Base-by-base conservation (phyloP, 1,140 invertebrate species). In the Gryon sp. region DNA sequence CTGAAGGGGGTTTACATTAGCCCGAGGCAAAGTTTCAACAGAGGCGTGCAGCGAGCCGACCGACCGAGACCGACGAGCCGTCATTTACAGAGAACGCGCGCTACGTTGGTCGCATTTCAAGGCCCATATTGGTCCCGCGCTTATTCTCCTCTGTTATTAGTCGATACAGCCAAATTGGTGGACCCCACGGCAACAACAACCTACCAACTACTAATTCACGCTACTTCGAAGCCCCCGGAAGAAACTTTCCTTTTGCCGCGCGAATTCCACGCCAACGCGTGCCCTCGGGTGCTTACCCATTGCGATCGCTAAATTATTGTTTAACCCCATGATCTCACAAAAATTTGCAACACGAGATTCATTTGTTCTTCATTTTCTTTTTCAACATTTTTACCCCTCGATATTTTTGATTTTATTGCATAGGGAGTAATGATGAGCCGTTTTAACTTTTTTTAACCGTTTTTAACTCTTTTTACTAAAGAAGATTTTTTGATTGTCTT, bases 131-230 rank as follows among this genome's bases (percentile, higher is more conserved):
- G 57, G 59, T 63, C 59, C n/a, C 69, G 55, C 28, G 32, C n/a
- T n/a, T n/a, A n/a, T 12, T 36, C 80, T 82, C 70, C 79, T 81
- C 83, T 86, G 83, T 87, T 86, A 86, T 86, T 87, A 86, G 82
- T 77, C 83, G 81, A 86, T 86, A 84, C 80, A 80, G 78, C 78
- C 86, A 87, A 86, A 86, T 86, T 86, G 85, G 78, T 38, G 81
- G 82, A 72, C 65, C 70, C 80, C 84, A 82, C 81, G 73, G 57
- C 63, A 40, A 43, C 41, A 14, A 18, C 55, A 20, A 45, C 46
- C 68, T 72, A 72, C 68, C 48, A 55, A 72, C 72, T 76, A 63
- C 73, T 75, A 66, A 75, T 68, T 75, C 55, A 55, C 63, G 63
- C 73, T 76, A 68, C 80, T 72, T 65, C 60, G 53, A 76, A 72